Conservation (phyloP, 2,113 vertebrate genomes). For the Hystrix brachyura region DNA sequence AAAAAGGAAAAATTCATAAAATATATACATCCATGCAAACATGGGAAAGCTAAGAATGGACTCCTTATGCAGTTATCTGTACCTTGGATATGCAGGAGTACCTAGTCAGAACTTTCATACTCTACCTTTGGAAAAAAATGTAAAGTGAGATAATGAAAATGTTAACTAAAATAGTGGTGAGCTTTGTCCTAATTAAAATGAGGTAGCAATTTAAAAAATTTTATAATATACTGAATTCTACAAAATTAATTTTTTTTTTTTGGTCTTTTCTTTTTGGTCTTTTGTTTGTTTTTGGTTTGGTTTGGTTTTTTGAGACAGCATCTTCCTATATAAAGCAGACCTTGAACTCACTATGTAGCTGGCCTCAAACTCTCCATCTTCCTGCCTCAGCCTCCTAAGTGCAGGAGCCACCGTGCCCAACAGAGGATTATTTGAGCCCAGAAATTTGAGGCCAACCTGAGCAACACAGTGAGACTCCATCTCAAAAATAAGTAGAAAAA, state of each 20-base stretch:
- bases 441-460: background rate
- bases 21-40: slow-evolving; percentile 52
- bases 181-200: slow-evolving; percentile 64
- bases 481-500: background rate
- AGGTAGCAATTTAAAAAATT: slow-evolving; percentile 59
- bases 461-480: no score
- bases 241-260: slow-evolving; percentile 56
- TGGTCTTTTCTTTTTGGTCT: no score
- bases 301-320: background rate
- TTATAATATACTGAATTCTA: slow-evolving; percentile 76
- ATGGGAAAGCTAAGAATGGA: slow-evolving; percentile 31
- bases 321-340: no score
- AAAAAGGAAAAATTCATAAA: slow-evolving; percentile 62
- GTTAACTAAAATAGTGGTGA: slow-evolving; percentile 64
- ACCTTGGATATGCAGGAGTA: slow-evolving; percentile 42
- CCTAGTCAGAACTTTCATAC: background rate
- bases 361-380: no score
- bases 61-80: slow-evolving; percentile 43
- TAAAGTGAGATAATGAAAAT: slow-evolving; percentile 65
- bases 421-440: background rate
- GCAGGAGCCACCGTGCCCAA: no score
- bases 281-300: background rate
- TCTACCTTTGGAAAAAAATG: slow-evolving; percentile 50
- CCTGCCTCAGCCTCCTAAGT: no score
- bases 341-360: background rate